Percentiles rank a stretch among this genome's conserved stretches.
These are phyloP conservation scores for Cephus nigrinus DNA, from an alignment of 2,888 invertebrate genomes.

Conservation along the genomic window DNA sequence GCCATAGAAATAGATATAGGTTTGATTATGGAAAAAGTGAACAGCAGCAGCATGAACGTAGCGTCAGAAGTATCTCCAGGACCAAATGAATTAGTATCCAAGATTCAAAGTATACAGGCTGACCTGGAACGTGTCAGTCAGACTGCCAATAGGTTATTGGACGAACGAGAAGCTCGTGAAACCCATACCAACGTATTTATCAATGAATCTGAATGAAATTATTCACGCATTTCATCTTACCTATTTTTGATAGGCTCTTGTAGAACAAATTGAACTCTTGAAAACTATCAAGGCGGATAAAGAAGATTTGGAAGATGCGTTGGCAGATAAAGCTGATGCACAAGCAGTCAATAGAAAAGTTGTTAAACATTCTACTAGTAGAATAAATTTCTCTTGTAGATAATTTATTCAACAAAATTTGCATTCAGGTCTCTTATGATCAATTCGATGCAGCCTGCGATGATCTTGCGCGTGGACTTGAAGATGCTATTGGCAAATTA, in stretches of 20 bases:
- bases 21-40: conserved; percentile 49
- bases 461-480: conserved; percentile 74
- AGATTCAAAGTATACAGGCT: conserved; percentile 61
- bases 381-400: neutral
- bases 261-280: conserved; percentile 75
- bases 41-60: conserved; percentile 21
- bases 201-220: neutral
- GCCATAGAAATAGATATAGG: conserved; percentile 58
- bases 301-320: conserved; percentile 77
- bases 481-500: conserved; percentile 74
- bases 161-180: conserved; percentile 71
- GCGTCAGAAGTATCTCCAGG: conserved; percentile 9
- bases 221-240: neutral
- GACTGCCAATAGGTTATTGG: conserved; percentile 66
- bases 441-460: conserved; percentile 78
- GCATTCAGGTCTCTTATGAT: conserved; percentile 70
- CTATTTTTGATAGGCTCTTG: conserved; percentile 66
- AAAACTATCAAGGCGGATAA: conserved; percentile 77
- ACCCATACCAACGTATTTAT: conserved; percentile 68
- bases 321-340: conserved; percentile 81
- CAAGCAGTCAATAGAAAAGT: conserved; percentile 78
- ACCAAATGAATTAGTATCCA: conserved; percentile 60
- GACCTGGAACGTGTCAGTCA: conserved; percentile 64
- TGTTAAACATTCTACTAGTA: neutral
- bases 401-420: neutral